Base-by-base conservation (phyloP, 2,888 invertebrate genomes). In the Deilephila elpenor region DNA sequence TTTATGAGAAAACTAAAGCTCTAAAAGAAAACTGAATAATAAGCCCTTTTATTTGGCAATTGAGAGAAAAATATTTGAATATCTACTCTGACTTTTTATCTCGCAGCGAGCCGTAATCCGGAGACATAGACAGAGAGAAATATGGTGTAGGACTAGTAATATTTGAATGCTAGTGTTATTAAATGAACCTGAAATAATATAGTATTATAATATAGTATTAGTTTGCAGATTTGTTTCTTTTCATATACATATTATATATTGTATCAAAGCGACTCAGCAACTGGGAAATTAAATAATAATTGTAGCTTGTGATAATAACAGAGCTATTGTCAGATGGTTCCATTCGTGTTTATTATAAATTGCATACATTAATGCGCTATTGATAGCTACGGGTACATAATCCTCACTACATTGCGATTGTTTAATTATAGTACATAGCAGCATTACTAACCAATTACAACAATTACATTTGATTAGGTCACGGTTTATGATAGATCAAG, bases 11-110 rank as follows among this genome's bases (percentile, higher is more conserved):
- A 19, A 37, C n/a, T n/a, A 29, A 60, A 60, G 17, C 17, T 5
- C 25, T 4, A 5, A 60, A 8, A 29, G 25, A 60, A 32, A 60
- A 25, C 59, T 59, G 59, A 59, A 59, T 59, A 20, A 59, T 20
- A 59, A 29, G 11, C 60, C 11, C 8, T 20, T 60, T 29, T 29
- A 29, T 60, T 29, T 17, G 29, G 29, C 60, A 60, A 11, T 60
- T 17, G 60, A 60, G 25, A 60, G 25, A 60, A 29, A 60, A 60
- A 60, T 60, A 60, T 29, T 60, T 29, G 60, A 29, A 29, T 11
- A n/a, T 56, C 6, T n/a, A 56, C 56, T 56, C n/a, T 56, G 56
- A 56, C 56, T 56, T 56, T 56, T 56, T 56, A n/a, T n/a, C n/a
- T 56, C n/a, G 56, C 56, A n/a, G 5, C n/a, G 56, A n/a, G 56